phyloP scores from a whole-genome alignment of 2,888 invertebrate species.

The Idaea biselata region DNA sequence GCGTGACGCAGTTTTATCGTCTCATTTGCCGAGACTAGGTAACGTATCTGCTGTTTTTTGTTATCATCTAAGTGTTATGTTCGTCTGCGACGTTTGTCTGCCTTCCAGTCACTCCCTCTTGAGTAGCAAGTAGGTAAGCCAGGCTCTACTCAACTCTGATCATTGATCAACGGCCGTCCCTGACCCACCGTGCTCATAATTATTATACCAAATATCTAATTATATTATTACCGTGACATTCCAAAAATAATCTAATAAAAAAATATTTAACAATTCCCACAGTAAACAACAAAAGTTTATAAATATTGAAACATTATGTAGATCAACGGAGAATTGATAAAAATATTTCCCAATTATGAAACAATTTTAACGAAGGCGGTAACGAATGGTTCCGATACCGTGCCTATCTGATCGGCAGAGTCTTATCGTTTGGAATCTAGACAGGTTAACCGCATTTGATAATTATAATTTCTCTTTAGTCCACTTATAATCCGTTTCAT shows the following conservation, averaged over 20 bases:
- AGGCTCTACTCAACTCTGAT: too few species aligned
- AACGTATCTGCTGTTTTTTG: too few species aligned
- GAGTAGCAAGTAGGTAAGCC: too few species aligned
- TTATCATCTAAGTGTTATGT: too few species aligned
- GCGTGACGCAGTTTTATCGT: too few species aligned
- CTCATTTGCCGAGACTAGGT: too few species aligned
- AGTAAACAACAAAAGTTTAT: not conserved
- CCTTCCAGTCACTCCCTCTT: too few species aligned
- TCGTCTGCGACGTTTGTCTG: too few species aligned
- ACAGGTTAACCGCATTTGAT: conserved; percentile 20
- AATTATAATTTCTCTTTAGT: not conserved
- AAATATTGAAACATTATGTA: conserved; percentile 9
- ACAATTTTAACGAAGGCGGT: conserved; percentile 46
- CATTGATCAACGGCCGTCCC: too few species aligned
- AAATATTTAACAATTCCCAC: not conserved
- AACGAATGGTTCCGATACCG: conserved; percentile 38
- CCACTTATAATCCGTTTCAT: not conserved
- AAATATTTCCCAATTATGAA: conserved; percentile 25
- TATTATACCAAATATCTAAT: not conserved
- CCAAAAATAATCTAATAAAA: not conserved
- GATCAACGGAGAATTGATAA: conserved; percentile 12
- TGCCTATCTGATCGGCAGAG: conserved; percentile 33
- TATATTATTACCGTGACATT: not conserved
- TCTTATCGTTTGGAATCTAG: conserved; percentile 45
- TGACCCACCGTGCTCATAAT: not conserved